These are phyloP conservation scores for Mastacembelus armatus DNA, from an alignment of 2,797 vertebrate species.

Conservation along the genomic window DNA sequence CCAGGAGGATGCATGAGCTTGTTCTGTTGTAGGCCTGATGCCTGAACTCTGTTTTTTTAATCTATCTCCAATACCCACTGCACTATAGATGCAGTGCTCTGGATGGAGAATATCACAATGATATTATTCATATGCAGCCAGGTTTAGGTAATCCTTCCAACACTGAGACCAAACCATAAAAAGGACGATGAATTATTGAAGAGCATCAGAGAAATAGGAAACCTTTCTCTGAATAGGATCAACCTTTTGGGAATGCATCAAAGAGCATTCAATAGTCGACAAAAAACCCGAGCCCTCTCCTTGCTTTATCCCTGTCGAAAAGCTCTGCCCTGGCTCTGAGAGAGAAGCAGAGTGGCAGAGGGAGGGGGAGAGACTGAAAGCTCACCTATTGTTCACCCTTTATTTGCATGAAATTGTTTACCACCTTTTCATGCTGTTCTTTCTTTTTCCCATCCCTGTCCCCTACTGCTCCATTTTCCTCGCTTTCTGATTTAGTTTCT, in stretches of 20 bases:
- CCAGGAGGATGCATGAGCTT: slow-evolving; percentile 44
- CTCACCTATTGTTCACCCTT: slow-evolving; percentile 80
- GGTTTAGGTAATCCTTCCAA: slow-evolving; percentile 83
- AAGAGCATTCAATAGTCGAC: slow-evolving; percentile 81
- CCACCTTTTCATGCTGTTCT: slow-evolving; percentile 77
- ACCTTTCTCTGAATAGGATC: slow-evolving; percentile 83
- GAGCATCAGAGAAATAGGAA: slow-evolving; percentile 84
- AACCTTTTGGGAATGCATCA: slow-evolving; percentile 86
- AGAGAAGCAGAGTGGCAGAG: slow-evolving; percentile 52
- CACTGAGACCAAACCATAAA: slow-evolving; percentile 80
- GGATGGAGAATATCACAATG: slow-evolving; percentile 79
- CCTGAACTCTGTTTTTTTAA: slow-evolving; percentile 63
- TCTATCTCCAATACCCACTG: slow-evolving; percentile 66
- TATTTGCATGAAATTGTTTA: slow-evolving; percentile 85
- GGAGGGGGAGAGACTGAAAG: slow-evolving; percentile 57
- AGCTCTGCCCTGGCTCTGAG: slow-evolving; percentile 73
- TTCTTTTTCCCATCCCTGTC: slow-evolving; percentile 60
- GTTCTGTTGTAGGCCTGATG: slow-evolving; percentile 53
- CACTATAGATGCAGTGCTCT: slow-evolving; percentile 56
- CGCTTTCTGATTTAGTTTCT: slow-evolving; percentile 57
- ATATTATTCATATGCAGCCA: slow-evolving; percentile 83
- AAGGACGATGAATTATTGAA: slow-evolving; percentile 84
- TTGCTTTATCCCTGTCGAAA: slow-evolving; percentile 77
- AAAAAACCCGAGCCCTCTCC: slow-evolving; percentile 63
- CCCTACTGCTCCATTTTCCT: slow-evolving; percentile 68